A percentile compares a stretch with the other conserved stretches of the same genome.
Conservation (phyloP, 2,113 vertebrate genomes). For the Etia nguti region DNA sequence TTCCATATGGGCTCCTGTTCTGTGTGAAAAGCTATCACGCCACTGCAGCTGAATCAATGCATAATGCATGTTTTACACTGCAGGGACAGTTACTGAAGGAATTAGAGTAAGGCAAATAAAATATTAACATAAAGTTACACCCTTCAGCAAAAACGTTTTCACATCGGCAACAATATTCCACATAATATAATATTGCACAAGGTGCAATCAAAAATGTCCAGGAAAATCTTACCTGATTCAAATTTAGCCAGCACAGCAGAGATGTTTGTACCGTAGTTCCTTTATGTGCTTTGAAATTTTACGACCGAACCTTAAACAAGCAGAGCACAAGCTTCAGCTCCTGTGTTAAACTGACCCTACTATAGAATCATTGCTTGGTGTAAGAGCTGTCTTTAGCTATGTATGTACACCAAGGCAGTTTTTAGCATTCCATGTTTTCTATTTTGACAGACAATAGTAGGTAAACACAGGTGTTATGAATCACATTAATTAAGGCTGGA, state of each 20-base stretch:
- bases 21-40: background rate
- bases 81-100: background rate
- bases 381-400: background rate
- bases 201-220: background rate
- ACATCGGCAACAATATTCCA: background rate
- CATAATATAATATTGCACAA: background rate
- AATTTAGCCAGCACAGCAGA: background rate
- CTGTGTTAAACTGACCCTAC: background rate
- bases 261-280: background rate
- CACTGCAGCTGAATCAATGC: background rate
- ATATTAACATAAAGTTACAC: background rate
- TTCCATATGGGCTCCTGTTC: background rate
- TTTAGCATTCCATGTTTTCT: background rate
- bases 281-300: background rate
- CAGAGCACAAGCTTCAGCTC: background rate
- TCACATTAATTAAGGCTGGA: background rate
- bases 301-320: background rate
- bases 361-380: background rate
- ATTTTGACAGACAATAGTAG: background rate
- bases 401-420: background rate
- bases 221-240: background rate
- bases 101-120: background rate
- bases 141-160: background rate
- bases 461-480: background rate
- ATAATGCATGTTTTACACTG: background rate